A percentile compares a stretch with the other conserved stretches of the same genome.
phyloP scores from a whole-genome alignment of 2,113 vertebrate species.

The Tragulus kanchil region DNA sequence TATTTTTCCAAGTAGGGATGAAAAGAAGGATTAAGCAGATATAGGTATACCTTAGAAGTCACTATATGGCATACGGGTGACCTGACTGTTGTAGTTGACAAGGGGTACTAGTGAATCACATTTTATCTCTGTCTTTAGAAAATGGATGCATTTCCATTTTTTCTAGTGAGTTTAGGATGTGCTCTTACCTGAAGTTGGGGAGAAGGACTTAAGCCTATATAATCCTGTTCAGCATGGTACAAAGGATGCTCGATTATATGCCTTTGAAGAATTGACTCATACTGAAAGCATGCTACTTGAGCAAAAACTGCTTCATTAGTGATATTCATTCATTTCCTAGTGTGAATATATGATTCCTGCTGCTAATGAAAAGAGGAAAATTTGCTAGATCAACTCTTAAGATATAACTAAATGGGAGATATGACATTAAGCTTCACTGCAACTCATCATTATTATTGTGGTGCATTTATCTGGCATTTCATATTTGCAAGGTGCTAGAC shows the following conservation, averaged over 20 bases:
- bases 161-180: background rate
- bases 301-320: slow-evolving; percentile 46
- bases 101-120: slow-evolving; percentile 33
- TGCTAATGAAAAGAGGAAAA: slow-evolving; percentile 44
- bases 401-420: slow-evolving; percentile 47
- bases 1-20: slow-evolving; percentile 27
- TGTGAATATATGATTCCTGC: slow-evolving; percentile 30
- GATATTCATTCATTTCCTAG: slow-evolving; percentile 36
- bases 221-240: background rate
- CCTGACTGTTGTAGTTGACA: background rate
- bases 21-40: background rate
- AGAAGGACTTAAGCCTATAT: background rate
- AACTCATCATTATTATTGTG: background rate
- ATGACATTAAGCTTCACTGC: slow-evolving; percentile 31
- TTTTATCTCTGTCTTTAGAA: background rate
- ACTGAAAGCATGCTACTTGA: slow-evolving; percentile 2
- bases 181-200: slow-evolving; percentile 15
- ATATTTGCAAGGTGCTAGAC: slow-evolving; percentile 40
- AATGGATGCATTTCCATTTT: background rate
- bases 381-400: slow-evolving; percentile 64
- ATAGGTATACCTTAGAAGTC: background rate
- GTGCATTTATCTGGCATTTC: slow-evolving; percentile 37
- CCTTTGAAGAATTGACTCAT: slow-evolving; percentile 17
- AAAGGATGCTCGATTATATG: background rate
- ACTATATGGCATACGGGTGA: slow-evolving; percentile 3